Conservation (phyloP, 2,797 vertebrate species). For the Tapirus indicus region DNA sequence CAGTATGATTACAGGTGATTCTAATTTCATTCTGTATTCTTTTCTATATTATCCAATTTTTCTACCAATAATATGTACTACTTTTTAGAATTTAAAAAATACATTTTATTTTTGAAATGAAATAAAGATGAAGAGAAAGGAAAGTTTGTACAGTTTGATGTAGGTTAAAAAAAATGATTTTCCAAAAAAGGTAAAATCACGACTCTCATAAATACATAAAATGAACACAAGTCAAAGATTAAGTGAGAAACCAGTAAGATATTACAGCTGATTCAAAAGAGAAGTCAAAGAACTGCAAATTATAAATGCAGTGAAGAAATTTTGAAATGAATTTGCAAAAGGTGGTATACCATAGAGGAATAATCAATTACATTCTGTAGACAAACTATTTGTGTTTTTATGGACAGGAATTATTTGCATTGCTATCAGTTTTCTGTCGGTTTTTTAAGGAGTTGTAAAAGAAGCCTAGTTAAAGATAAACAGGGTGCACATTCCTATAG, state of each 20-base stretch:
- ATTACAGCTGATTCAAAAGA: neutral
- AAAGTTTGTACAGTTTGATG: neutral
- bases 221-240: neutral
- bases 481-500: neutral
- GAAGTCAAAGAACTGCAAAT: neutral
- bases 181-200: neutral
- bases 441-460: constrained; percentile 15
- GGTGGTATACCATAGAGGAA: neutral
- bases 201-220: constrained; percentile 23
- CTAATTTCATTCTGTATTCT: neutral
- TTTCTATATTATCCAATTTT: neutral
- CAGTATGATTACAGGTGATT: neutral
- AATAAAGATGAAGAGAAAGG: constrained; percentile 1
- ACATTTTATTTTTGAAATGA: neutral
- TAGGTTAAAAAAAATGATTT: neutral
- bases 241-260: neutral
- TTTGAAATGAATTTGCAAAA: constrained; percentile 35
- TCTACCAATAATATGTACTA: neutral
- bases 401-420: neutral
- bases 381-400: neutral
- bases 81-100: neutral
- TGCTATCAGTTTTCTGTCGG: neutral
- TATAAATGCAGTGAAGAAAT: neutral
- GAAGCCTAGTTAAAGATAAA: neutral
- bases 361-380: neutral